Conservation (phyloP, 2,888 invertebrate species). For the Enchytraeus crypticus region DNA sequence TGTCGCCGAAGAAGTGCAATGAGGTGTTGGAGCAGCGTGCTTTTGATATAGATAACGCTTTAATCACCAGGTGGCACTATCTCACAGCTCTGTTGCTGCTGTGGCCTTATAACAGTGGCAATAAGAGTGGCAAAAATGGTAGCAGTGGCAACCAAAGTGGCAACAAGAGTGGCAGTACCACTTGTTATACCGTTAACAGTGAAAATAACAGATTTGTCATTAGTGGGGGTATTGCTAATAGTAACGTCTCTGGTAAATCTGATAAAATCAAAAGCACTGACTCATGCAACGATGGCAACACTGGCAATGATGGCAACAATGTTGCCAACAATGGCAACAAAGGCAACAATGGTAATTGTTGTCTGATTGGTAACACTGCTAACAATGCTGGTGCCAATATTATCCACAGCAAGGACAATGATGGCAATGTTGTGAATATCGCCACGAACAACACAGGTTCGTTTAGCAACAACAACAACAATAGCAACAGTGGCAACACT, state of each 20-base stretch:
- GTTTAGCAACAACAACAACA: neutral
- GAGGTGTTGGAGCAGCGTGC: neutral
- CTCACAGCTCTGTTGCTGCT: constrained; percentile 24
- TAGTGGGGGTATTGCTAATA: neutral
- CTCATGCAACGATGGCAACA: neutral
- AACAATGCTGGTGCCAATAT: neutral
- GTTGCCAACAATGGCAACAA: too few relatives aligned
- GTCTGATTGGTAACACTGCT: too few relatives aligned
- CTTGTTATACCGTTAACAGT: neutral
- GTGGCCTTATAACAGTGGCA: constrained; percentile 27
- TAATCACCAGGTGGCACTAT: too few relatives aligned
- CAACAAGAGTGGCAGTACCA: neutral
- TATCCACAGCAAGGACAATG: neutral
- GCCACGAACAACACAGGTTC: neutral
- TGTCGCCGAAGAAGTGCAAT: neutral
- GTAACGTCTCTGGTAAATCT: neutral
- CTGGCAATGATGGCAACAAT: too few relatives aligned
- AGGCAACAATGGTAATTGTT: neutral
- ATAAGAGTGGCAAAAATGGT: too few relatives aligned
- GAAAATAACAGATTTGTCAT: neutral
- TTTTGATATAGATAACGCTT: too few relatives aligned
- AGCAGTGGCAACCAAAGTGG: too few relatives aligned
- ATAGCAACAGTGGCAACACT: neutral
- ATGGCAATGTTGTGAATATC: neutral
- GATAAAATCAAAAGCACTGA: neutral